Base-by-base conservation (phyloP, 2,797 vertebrate species). In the Cuniculus paca region DNA sequence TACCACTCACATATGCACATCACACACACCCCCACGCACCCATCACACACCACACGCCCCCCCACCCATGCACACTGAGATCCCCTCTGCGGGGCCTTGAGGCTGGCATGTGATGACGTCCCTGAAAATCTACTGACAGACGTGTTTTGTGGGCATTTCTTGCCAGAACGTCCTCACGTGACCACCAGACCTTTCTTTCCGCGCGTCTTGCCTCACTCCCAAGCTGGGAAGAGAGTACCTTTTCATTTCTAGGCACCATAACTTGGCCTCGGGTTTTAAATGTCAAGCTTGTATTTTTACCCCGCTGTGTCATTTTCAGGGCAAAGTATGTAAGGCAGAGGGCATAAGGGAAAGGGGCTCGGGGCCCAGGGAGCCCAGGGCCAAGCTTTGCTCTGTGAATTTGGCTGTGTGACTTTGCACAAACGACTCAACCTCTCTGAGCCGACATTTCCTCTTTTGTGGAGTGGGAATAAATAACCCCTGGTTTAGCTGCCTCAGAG, bases 61-160 rank as follows among this genome's bases (percentile, higher is more conserved):
- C 24, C 2, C 20, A 8, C 31, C 4, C 45, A 31, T 28, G 16
- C 86, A 12, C 36, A 1, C 12, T 17, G 52, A 1, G 2, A 1
- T 50, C 16, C 22, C 87, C 56, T 56, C 26, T 4, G 61, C 39
- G 11, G 24, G 83, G 83, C 13, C 88, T 90, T 79, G 60, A 36
- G 34, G 2, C 36, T 31, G 31, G 42, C 50, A 65, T 77, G 85
- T 82, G 88, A 68, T 82, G 96, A 97, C 91, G 61, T 78, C 92
- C 96, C 90, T 63, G 24, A 86, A 98, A 96, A 60, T 0, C 13
- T 79, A 72, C 56, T 92, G 96, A 96, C 54, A 83, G 45, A 26
- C 1, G 2, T 4, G 11, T 36, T 70, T 36, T 28, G 74, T 31
- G 48, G 81, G 28, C 0, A 1, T 1, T 20, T 28, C 34, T 13